phyloP scores from a whole-genome alignment of 2,113 vertebrate genomes.

The Otus sunia region DNA sequence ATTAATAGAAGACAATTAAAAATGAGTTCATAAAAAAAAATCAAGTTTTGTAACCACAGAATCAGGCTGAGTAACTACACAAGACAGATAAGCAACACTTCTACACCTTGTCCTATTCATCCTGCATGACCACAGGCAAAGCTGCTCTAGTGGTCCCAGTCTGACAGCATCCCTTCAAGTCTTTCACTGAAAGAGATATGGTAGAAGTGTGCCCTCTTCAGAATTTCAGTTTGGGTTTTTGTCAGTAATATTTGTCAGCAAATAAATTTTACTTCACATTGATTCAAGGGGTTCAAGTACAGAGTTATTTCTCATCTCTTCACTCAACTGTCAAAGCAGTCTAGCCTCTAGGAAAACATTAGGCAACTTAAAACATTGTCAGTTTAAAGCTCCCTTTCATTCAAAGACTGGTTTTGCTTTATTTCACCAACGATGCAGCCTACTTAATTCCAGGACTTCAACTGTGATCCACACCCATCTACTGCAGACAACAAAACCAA shows the following conservation, averaged over 20 bases:
- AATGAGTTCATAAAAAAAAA: not conserved
- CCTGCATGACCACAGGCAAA: not conserved
- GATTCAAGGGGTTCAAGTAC: not conserved
- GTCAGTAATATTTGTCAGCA: not conserved
- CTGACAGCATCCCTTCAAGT: not conserved
- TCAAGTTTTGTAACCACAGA: not conserved
- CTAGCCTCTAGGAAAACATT: not conserved
- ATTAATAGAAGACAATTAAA: not conserved
- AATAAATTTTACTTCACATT: not conserved
- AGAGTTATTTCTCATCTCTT: not conserved
- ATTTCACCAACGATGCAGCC: not conserved
- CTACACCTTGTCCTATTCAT: not conserved
- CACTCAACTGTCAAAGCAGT: not conserved
- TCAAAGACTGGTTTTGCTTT: not conserved
- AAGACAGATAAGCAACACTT: not conserved
- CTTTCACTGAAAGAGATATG: not conserved
- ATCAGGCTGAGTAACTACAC: not conserved
- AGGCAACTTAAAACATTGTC: not conserved
- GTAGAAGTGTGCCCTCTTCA: not conserved
- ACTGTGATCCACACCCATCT: not conserved
- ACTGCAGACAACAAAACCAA: not conserved
- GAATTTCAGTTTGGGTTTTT: not conserved
- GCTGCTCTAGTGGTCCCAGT: not conserved
- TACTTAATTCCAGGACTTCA: not conserved
- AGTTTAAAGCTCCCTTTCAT: not conserved